These are phyloP conservation scores for Sardina pilchardus DNA, from an alignment of 2,113 vertebrate species.

Conservation along the genomic window DNA sequence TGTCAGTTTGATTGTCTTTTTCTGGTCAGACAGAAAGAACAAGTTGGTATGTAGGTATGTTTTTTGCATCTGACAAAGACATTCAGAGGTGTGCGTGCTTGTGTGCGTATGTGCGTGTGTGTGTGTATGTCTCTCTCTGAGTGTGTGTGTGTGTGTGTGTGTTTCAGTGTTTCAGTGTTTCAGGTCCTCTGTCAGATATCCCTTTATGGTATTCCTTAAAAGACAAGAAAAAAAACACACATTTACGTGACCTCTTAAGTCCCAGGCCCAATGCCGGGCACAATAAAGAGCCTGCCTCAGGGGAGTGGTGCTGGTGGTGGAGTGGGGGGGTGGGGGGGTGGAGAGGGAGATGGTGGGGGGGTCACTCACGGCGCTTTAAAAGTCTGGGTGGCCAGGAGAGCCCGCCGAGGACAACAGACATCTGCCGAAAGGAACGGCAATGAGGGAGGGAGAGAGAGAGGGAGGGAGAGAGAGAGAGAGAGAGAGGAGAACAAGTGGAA, in stretches of 20 bases:
- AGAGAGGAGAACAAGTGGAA: conserved; percentile 8
- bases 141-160: background rate
- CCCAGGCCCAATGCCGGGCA: conserved; percentile 29
- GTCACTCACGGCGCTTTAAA: conserved; percentile 28
- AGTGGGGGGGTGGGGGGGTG: conserved; percentile 3
- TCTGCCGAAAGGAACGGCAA: conserved; percentile 34
- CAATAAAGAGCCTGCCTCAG: conserved; percentile 28
- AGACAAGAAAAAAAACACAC: conserved; percentile 20
- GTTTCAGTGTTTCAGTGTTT: conserved; percentile 12
- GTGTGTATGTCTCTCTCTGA: background rate
- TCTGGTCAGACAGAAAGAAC: background rate
- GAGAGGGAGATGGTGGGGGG: no score
- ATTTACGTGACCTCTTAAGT: conserved; percentile 36
- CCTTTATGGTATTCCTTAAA: conserved; percentile 25
- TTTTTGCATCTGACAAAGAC: background rate
- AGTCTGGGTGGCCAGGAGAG: conserved; percentile 45
- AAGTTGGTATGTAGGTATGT: conserved; percentile 2
- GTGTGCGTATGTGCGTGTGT: background rate
- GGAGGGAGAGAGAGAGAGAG: conserved; percentile 14
- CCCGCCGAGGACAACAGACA: conserved; percentile 41
- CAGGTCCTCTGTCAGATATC: conserved; percentile 29
- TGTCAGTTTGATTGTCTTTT: background rate
- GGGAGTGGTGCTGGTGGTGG: conserved; percentile 31
- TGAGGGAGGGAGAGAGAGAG: background rate
- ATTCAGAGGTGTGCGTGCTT: background rate